Percentiles rank a stretch among this genome's conserved stretches.
phyloP scores from a whole-genome alignment of 2,113 vertebrate genomes.

The Podarcis muralis region DNA sequence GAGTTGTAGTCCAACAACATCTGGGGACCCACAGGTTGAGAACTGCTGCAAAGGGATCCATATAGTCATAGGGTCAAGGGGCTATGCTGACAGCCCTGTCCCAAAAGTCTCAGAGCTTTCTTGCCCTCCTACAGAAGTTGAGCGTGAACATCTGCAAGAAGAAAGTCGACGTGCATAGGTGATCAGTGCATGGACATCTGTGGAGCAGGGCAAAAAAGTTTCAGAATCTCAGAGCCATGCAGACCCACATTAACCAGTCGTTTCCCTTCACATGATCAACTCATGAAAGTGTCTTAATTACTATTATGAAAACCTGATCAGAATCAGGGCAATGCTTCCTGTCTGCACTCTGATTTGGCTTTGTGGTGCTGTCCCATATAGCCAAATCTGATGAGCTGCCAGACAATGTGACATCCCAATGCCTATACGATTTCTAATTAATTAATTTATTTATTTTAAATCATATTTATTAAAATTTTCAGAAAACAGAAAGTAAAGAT shows the following conservation, averaged over 20 bases:
- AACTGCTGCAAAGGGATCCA: background rate
- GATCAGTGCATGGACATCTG: background rate
- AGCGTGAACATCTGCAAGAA: background rate
- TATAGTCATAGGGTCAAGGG: background rate
- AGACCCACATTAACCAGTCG: too few relatives aligned
- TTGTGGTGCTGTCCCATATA: background rate
- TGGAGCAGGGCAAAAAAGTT: too few relatives aligned
- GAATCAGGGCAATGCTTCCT: background rate
- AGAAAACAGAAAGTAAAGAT: too few relatives aligned
- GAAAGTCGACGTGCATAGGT: background rate
- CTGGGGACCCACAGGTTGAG: too few relatives aligned
- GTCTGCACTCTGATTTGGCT: background rate
- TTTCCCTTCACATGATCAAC: too few relatives aligned
- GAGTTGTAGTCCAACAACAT: too few relatives aligned
- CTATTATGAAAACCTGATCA: background rate
- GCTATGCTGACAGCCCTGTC: background rate
- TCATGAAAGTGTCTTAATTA: too few relatives aligned
- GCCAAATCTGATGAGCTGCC: too few relatives aligned
- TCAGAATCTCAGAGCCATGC: too few relatives aligned
- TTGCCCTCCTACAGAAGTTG: background rate
- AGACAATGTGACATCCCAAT: background rate
- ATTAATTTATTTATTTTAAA: too few relatives aligned
- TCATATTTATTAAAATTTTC: too few relatives aligned
- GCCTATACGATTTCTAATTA: background rate
- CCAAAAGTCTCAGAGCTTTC: background rate